Base-by-base conservation (phyloP, 1,140 invertebrate species). In the Protaetia brevitarsis region DNA sequence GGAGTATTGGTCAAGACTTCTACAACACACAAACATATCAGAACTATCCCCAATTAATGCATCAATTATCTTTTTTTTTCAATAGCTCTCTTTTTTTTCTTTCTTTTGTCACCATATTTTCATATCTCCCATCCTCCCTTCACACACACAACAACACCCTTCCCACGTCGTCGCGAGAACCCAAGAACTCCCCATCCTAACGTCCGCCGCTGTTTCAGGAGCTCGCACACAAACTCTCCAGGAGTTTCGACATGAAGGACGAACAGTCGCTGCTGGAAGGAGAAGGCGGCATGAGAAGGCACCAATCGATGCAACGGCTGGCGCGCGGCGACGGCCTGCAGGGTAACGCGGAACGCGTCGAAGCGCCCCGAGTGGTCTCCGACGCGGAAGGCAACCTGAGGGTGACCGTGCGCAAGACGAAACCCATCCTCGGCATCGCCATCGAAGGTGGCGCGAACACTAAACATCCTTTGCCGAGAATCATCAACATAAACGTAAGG, bases 381-480 rank as follows among this genome's bases (percentile, higher is more conserved):
- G 91, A 94, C 81, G 87, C 91, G 77, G 90, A 92, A 79, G 92
- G 92, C 66, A 91, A 93, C 79, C 85, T 93, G 71, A 84, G 91
- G 74, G 90, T 94, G 73, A 91, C 88, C 66, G 91, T 94, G 68
- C 92, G 88, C 79, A 97, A 97, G 81, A 93, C 89, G 16, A 95
- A 95, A 82, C 92, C 94, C 37, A 93, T 95, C 74, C 85, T 98
- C 69, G 96, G 96, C 66, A 95, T 98, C 72, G 95, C 95, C 58
- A 97, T 98, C 72, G 95, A 97, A 83, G 96, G 96, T 66, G 96
- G 96, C 58, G 90, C 91, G 68, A 96, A 98, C 79, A 97, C 95
- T 45, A 91, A 92, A 76, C 95, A 97, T 81, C 91, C 93, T 51
- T 83, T 97, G 69, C 95, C 95, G 27, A 87, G 94, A 76, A 96